Evolutionary conservation across 2,888 invertebrate species (phyloP), one percentile per base, ranked within the genome.

Genomic region (Gnatocerus cornutus): DNA sequence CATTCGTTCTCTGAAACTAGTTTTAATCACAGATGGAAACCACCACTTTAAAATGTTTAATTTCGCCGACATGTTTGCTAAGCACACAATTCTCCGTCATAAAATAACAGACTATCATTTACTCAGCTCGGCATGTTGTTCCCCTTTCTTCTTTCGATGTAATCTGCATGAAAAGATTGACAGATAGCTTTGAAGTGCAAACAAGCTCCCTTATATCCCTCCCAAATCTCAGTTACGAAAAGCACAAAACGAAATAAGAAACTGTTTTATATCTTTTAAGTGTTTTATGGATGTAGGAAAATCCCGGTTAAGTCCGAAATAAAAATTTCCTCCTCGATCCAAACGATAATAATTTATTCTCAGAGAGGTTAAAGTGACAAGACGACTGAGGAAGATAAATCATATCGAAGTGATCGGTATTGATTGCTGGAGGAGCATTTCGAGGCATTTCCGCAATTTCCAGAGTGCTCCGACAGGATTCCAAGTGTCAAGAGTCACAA

Each of bases 141-240:
- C 64, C 65, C 63, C 52, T 37, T 55, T 58, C 58, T 64, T 69
- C 53, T 48, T 52, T 62, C 53, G 30, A 62, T 50, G 73, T 75
- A 75, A 75, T 77, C 76, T 77, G 72, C 73, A 76, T 75, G 73
- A 68, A 76, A 72, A 81, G 79, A 81, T 80, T 81, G 81, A 81
- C 80, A 80, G 81, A 81, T 81, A 81, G 79, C 81, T 79, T 79
- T 81, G 78, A 78, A 81, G 81, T 78, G 82, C 80, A 82, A 82
- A 82, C 82, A 82, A 78, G 79, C 76, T 79, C 76, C 69, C 62
- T 53, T 62, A 62, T 33, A 68, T 68, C 68, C 68, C 62, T 68
- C 33, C 46, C 48, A 37, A 62, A 68, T 61, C 61, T 62, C 55
- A 29, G 52, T 45, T 65, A 58, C 55, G 68, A 62, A 55, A 68